Evolutionary conservation across 2,797 vertebrate species (phyloP).

Genomic region (Halcyon chelicuti): DNA sequence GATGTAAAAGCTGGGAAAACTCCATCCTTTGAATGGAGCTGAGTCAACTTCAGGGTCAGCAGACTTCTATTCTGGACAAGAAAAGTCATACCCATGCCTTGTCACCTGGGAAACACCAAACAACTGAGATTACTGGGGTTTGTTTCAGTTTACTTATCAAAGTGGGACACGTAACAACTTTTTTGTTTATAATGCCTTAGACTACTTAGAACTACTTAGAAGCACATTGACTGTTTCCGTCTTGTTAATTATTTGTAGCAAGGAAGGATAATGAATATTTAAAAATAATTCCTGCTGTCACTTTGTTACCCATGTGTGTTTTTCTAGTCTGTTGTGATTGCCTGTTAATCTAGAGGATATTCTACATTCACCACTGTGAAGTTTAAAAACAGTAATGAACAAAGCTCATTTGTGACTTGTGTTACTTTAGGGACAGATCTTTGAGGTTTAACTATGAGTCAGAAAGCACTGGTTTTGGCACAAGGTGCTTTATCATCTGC

Average conservation of each 20-base stretch:
- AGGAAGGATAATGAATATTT: neutral
- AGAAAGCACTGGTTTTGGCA: conserved; percentile 9
- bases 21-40: neutral
- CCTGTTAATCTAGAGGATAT: neutral
- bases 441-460: neutral
- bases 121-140: neutral
- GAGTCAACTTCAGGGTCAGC: neutral
- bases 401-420: neutral
- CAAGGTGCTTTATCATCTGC: conserved; percentile 36
- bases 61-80: neutral
- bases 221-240: neutral
- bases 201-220: neutral
- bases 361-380: neutral
- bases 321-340: neutral
- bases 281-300: neutral
- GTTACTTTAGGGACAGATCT: neutral
- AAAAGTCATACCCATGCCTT: neutral
- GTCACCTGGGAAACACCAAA: neutral
- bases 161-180: neutral
- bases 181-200: neutral
- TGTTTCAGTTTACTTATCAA: neutral
- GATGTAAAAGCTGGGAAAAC: neutral
- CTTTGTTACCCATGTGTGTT: neutral
- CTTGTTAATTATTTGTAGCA: neutral
- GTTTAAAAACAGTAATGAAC: neutral